Conservation (phyloP, 2,113 vertebrate genomes). For the Morone chrysops region DNA sequence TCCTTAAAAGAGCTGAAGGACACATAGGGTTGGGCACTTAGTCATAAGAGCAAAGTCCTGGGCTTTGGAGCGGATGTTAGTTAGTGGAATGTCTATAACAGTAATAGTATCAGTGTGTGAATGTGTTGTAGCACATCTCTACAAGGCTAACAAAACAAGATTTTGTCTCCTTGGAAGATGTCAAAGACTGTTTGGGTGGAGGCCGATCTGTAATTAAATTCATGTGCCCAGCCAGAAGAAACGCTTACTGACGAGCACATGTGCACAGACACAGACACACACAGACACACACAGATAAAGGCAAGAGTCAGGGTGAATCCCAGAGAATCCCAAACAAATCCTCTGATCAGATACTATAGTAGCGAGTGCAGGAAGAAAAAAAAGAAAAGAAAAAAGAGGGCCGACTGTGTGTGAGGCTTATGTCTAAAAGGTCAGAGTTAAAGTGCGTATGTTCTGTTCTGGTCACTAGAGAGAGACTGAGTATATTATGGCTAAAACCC, state of each 20-base stretch:
- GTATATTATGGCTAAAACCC: conserved; percentile 58
- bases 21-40: not conserved
- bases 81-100: conserved; percentile 37
- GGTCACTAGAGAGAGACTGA: conserved; percentile 47
- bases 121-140: conserved; percentile 52
- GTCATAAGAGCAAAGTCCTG: not conserved
- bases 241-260: conserved; percentile 25
- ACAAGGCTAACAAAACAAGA: conserved; percentile 61
- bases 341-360: conserved; percentile 62
- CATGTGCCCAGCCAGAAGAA: conserved; percentile 52
- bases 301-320: conserved; percentile 64
- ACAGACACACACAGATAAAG: conserved; percentile 35
- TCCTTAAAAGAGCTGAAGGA: not conserved
- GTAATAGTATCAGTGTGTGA: conserved; percentile 32
- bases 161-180: conserved; percentile 62
- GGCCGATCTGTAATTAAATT: conserved; percentile 75
- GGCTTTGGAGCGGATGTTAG: conserved; percentile 31
- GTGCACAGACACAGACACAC: conserved; percentile 3
- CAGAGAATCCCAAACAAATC: conserved; percentile 76
- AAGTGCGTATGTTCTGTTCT: conserved; percentile 28
- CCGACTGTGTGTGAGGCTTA: not conserved
- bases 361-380: not conserved
- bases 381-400: not conserved
- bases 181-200: conserved; percentile 66
- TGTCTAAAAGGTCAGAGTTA: conserved; percentile 31